phyloP scores from a whole-genome alignment of 2,888 invertebrate species.

The Nomada lathburiana region DNA sequence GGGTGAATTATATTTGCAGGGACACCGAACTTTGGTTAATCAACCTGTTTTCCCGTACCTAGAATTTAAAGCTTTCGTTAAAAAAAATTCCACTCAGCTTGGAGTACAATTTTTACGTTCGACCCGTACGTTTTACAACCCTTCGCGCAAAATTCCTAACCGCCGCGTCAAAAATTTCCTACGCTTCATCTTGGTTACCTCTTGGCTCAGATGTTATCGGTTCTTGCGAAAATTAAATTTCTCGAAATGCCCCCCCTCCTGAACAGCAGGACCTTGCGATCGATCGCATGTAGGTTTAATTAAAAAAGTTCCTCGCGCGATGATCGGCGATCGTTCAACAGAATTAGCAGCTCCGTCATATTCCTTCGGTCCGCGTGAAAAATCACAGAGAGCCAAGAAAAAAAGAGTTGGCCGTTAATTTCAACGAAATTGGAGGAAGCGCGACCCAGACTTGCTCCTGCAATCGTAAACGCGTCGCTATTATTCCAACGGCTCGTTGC shows the following conservation, averaged over 20 bases:
- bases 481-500: constrained; percentile 20
- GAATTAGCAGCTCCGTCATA: constrained; percentile 29
- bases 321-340: constrained; percentile 27
- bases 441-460: background rate
- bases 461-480: constrained; percentile 16
- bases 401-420: constrained; percentile 61
- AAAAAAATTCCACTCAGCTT: constrained; percentile 38
- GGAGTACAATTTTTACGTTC: constrained; percentile 37
- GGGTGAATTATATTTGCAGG: background rate
- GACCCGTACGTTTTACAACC: constrained; percentile 12
- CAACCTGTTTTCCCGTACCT: constrained; percentile 53
- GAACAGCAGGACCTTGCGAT: background rate
- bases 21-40: constrained; percentile 32
- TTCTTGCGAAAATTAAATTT: constrained; percentile 57
- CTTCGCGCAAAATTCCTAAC: background rate
- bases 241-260: background rate
- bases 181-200: background rate
- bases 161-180: constrained; percentile 20
- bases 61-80: constrained; percentile 26
- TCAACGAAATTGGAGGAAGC: constrained; percentile 23
- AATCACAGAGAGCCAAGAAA: constrained; percentile 26
- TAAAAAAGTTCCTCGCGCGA: constrained; percentile 62
- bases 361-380: constrained; percentile 14
- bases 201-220: constrained; percentile 14
- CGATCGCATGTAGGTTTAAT: constrained; percentile 53